phyloP scores from a whole-genome alignment of 2,797 vertebrate species.

The Hydrolagus colliei region DNA sequence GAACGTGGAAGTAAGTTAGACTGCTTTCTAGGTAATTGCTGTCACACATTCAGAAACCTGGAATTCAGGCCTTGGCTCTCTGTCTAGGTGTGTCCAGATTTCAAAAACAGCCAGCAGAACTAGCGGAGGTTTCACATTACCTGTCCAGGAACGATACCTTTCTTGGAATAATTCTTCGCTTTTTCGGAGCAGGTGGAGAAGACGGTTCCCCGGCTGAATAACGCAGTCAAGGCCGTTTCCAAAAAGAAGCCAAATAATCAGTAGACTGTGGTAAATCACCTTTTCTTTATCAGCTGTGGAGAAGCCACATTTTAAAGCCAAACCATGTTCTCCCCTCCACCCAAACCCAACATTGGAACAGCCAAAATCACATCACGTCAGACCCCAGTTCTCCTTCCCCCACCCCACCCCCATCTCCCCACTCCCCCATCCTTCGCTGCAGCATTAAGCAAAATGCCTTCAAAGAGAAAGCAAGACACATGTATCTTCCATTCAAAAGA shows the following conservation, averaged over 20 bases:
- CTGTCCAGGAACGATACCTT: constrained; percentile 38
- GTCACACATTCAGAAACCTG: too few relatives aligned
- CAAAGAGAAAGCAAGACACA: neutral
- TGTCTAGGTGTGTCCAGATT: too few relatives aligned
- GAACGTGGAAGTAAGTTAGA: too few relatives aligned
- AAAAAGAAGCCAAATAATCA: neutral
- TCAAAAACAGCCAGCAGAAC: too few relatives aligned
- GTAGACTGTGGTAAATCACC: neutral
- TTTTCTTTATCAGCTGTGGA: neutral
- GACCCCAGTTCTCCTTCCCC: neutral
- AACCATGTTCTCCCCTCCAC: neutral
- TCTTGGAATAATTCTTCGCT: constrained; percentile 39
- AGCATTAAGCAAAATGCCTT: neutral
- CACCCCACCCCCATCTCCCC: too few relatives aligned
- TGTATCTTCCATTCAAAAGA: constrained; percentile 41
- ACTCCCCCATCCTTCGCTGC: too few relatives aligned
- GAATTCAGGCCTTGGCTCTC: too few relatives aligned
- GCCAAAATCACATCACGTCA: neutral
- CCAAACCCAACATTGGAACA: neutral
- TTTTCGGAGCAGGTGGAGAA: constrained; percentile 44
- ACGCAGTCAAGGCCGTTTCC: neutral
- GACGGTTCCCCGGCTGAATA: constrained; percentile 44
- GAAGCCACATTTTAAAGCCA: neutral
- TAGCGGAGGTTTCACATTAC: constrained; percentile 47
- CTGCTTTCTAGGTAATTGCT: too few relatives aligned